These are phyloP conservation scores for Drosophila differens DNA, from an alignment of 2,888 invertebrate species.

Conservation along the genomic window DNA sequence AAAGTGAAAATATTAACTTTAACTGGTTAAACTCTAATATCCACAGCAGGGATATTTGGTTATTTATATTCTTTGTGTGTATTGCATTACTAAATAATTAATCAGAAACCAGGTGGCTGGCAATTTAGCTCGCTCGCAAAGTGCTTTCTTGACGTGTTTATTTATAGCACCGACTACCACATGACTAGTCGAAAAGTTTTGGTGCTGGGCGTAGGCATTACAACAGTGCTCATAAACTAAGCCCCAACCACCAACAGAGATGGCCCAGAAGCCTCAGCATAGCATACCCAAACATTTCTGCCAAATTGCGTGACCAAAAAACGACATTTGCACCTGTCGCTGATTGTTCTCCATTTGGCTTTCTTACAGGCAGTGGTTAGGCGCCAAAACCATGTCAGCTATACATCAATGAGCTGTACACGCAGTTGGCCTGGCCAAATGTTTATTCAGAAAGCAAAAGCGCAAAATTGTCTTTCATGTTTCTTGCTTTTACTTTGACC, in stretches of 20 bases:
- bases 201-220: slow-evolving; percentile 15
- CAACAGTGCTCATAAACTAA: slow-evolving; percentile 39
- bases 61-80: not conserved
- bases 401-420: slow-evolving; percentile 13
- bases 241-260: slow-evolving; percentile 20
- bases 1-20: slow-evolving; percentile 16
- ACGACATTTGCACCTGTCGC: slow-evolving; percentile 67
- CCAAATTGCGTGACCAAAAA: slow-evolving; percentile 53
- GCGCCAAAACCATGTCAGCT: not conserved
- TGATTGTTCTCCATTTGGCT: slow-evolving; percentile 10
- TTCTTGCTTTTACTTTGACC: slow-evolving; percentile 3
- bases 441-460: slow-evolving; percentile 18
- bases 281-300: slow-evolving; percentile 42
- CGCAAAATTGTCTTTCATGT: slow-evolving; percentile 26
- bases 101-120: not conserved
- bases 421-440: slow-evolving; percentile 25
- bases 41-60: not conserved
- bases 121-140: slow-evolving; percentile 21
- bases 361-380: not conserved
- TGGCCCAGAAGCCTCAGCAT: slow-evolving; percentile 18
- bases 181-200: slow-evolving; percentile 47
- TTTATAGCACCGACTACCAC: slow-evolving; percentile 39
- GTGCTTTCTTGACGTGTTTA: slow-evolving; percentile 21
- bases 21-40: not conserved
- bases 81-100: slow-evolving; percentile 27